Evolutionary conservation across 2,888 invertebrate genomes (phyloP).

Genomic region (Caenorhabditis panamensis): DNA sequence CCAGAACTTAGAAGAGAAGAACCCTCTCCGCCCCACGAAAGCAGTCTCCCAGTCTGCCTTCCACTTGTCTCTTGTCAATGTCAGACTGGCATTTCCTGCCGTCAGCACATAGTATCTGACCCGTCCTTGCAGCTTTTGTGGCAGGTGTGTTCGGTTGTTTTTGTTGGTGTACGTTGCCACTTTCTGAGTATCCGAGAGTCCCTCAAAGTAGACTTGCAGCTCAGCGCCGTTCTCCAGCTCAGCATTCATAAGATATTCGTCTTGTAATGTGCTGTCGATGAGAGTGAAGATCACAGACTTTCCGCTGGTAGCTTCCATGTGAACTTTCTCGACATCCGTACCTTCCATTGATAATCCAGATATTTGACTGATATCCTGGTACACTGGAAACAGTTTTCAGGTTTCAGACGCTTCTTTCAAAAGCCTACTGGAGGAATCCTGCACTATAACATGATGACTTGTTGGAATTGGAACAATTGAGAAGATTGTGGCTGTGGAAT

Average conservation of each 20-base stretch:
- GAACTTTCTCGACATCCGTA: conserved; percentile 5
- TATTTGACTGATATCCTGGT: conserved; percentile 32
- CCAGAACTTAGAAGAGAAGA: conserved; percentile 42
- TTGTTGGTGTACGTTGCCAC: conserved; percentile 27
- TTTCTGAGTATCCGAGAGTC: conserved; percentile 23
- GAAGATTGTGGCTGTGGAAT: conserved; percentile 28
- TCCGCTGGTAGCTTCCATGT: conserved; percentile 9
- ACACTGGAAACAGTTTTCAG: conserved; percentile 20
- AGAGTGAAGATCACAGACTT: conserved; percentile 30
- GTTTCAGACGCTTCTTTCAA: neutral
- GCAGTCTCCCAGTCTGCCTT: conserved; percentile 39
- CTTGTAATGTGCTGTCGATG: conserved; percentile 11
- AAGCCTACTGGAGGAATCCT: conserved; percentile 35
- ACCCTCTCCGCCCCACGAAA: conserved; percentile 32
- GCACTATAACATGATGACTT: conserved; percentile 46
- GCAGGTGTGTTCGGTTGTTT: conserved; percentile 35
- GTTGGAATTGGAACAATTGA: conserved; percentile 44
- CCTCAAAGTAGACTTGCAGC: conserved; percentile 37
- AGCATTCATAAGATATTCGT: conserved; percentile 30
- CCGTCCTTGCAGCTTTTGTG: conserved; percentile 43
- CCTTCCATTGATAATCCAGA: conserved; percentile 22
- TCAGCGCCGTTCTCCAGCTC: conserved; percentile 23
- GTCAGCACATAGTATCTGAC: conserved; percentile 44
- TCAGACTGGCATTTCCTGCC: conserved; percentile 35
- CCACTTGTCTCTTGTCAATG: conserved; percentile 41